Evolutionary conservation across 2,113 vertebrate species (phyloP).

Genomic region (Bagarius yarrelli): DNA sequence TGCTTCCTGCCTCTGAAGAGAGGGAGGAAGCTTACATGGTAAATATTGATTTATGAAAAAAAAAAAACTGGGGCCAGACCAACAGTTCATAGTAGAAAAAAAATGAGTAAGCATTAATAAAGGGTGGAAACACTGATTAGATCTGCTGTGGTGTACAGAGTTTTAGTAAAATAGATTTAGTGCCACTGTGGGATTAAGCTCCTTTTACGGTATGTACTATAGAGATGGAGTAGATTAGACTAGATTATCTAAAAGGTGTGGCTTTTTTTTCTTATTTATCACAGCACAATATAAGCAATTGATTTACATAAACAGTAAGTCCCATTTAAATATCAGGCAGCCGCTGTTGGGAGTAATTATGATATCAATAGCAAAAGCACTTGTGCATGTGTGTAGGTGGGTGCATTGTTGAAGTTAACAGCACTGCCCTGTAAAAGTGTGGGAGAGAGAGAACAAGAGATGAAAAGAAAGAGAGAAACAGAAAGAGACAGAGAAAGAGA

Average conservation of each 20-base stretch:
- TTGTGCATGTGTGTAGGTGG: slow-evolving; percentile 43
- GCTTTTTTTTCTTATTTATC: not conserved
- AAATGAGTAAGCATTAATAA: slow-evolving; percentile 57
- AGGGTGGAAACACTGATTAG: not conserved
- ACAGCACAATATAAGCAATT: not conserved
- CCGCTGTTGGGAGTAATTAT: slow-evolving; percentile 42
- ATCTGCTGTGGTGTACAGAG: not conserved
- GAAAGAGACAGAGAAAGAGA: not conserved
- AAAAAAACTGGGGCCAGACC: slow-evolving; percentile 14
- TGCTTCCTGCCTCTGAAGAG: slow-evolving; percentile 74
- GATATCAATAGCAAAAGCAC: slow-evolving; percentile 55
- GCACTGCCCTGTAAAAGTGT: slow-evolving; percentile 33
- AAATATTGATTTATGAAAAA: slow-evolving; percentile 79
- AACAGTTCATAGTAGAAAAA: slow-evolving; percentile 39
- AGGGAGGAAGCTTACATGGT: slow-evolving; percentile 71
- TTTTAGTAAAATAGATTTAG: not conserved
- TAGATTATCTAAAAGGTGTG: not conserved
- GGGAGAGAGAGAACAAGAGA: no score
- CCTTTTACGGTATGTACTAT: not conserved
- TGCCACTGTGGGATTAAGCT: no score
- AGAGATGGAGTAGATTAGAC: not conserved
- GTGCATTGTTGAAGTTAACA: slow-evolving; percentile 40
- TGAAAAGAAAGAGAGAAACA: slow-evolving; percentile 36
- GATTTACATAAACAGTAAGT: slow-evolving; percentile 26
- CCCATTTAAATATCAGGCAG: slow-evolving; percentile 25